Base-by-base conservation (phyloP, 2,113 vertebrate species). In the Serinus canaria region DNA sequence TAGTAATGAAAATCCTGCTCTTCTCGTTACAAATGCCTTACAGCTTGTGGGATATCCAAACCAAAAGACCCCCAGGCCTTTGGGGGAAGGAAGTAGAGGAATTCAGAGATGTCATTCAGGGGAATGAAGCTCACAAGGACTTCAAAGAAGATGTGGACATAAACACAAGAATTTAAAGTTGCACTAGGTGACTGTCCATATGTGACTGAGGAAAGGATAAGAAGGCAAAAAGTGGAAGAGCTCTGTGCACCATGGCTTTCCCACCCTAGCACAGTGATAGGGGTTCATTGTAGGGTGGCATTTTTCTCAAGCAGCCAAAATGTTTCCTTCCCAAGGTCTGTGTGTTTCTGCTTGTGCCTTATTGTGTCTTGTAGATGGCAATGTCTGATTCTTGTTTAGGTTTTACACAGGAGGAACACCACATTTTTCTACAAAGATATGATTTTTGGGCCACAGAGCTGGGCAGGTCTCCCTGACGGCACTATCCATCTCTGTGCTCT, bases 401-500 rank as follows among this genome's bases (percentile, higher is more conserved):
- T 64, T 92, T 75, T 70, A 0, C 15, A 39, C 11, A 60, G 35
- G 11, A 52, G 10, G 20, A 87, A 41, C 37, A 33, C 2, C 28
- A 35, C 33, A 28, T 39, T 31, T 79, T 37, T 60, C 46, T 43
- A 37, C n/a, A 39, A 44, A 30, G 6, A 6, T 10, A 5, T 2
- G 0, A n/a, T 33, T 81, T 85, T 68, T 43, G 31, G 23, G 27
- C 4, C 25, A 60, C 5, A 8, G 58, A 64, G 4, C 16, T 25
- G 11, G 13, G 4, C 21, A 25, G 2, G 1, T 41, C 50, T n/a
- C 41, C 13, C 13, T 0, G 52, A 0, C 0, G 2, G 28, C n/a
- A 33, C 14, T 30, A 19, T 15, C 49, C 23, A 24, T 6, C 27
- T 46, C 17, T 87, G 28, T 30, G 13, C 30, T 15, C 2, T 17